A percentile compares a stretch with the other conserved stretches of the same genome.
phyloP scores from a whole-genome alignment of 2,113 vertebrate species.

The Macrotus californicus region DNA sequence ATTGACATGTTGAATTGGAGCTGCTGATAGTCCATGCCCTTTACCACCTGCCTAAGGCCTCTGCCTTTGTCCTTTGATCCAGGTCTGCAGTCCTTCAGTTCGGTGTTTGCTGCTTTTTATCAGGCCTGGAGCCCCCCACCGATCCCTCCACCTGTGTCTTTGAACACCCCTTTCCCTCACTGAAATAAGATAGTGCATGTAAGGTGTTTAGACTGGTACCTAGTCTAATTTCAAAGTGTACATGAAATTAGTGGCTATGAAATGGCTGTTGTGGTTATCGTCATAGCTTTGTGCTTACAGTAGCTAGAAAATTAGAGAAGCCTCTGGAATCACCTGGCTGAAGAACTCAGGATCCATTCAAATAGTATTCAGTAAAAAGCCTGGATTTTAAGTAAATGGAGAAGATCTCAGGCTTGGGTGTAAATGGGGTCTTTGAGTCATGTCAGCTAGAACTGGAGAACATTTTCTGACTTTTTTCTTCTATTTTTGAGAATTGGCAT shows the following conservation, averaged over 20 bases:
- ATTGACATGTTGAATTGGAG: background rate
- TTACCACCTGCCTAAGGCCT: background rate
- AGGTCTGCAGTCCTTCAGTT: background rate
- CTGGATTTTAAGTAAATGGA: background rate
- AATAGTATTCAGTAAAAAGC: background rate
- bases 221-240: background rate
- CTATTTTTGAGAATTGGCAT: conserved; percentile 8
- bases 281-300: background rate
- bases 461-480: background rate
- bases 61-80: background rate
- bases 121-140: background rate
- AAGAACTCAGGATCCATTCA: background rate
- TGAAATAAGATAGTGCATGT: background rate
- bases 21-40: background rate
- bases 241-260: background rate
- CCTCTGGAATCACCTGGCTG: background rate
- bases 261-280: background rate
- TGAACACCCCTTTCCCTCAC: background rate
- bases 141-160: background rate
- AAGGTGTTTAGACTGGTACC: background rate
- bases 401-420: background rate
- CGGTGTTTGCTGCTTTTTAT: background rate
- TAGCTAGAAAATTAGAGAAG: conserved; percentile 1
- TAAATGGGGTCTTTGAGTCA: background rate
- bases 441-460: background rate